Percentiles rank a stretch among this genome's conserved stretches.
These are phyloP conservation scores for Xiphophorus maculatus DNA, from an alignment of 2,113 vertebrate species.

Conservation along the genomic window DNA sequence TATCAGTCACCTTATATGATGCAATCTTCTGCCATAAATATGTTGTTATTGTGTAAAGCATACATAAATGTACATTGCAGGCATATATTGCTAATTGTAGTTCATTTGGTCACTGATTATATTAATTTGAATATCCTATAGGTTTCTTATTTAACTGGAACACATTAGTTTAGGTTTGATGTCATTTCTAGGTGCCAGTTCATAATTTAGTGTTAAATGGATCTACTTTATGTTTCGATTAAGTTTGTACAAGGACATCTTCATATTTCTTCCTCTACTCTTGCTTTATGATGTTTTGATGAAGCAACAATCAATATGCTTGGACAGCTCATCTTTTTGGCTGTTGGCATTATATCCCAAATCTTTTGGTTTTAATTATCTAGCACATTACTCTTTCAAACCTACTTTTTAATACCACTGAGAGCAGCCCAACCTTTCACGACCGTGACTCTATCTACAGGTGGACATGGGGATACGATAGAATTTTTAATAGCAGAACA, in stretches of 20 bases:
- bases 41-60: neutral
- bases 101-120: neutral
- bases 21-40: neutral
- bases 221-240: neutral
- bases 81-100: too few species aligned
- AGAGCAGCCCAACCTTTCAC: neutral
- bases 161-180: too few species aligned
- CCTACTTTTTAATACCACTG: neutral
- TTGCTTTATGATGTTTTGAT: neutral
- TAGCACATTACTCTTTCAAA: neutral
- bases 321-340: neutral
- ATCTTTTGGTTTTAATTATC: neutral
- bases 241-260: neutral
- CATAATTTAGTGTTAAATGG: neutral
- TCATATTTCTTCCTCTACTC: neutral
- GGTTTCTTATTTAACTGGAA: too few species aligned
- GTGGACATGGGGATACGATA: conserved; percentile 60
- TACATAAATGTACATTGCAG: too few species aligned
- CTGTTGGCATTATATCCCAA: neutral
- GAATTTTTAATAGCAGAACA: conserved; percentile 70
- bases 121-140: neutral
- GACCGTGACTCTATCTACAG: neutral
- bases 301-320: neutral
- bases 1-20: neutral
- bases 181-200: too few species aligned